Evolutionary conservation across 1,140 invertebrate species (phyloP).

Genomic region (Chlorops oryzae): DNA sequence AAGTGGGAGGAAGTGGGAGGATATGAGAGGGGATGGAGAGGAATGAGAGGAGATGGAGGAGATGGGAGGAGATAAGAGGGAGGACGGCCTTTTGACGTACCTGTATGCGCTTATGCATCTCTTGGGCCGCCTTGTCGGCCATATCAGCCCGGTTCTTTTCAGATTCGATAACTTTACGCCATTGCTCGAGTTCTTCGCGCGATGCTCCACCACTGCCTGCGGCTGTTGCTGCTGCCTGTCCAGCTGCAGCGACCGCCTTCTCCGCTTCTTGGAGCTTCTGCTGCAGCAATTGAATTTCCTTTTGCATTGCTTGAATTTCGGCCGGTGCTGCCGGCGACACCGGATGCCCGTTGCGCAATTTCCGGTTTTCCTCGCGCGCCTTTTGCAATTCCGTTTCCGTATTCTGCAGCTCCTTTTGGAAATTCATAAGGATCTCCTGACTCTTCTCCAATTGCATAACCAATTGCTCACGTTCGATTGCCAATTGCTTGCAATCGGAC

Average conservation of each 20-base stretch:
- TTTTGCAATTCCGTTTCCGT: constrained; percentile 75
- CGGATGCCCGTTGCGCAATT: constrained; percentile 53
- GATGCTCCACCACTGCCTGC: constrained; percentile 47
- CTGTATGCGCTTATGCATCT: constrained; percentile 73
- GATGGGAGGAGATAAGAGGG: neutral
- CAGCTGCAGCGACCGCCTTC: constrained; percentile 49
- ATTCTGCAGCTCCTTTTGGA: constrained; percentile 80
- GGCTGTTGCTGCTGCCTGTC: constrained; percentile 52
- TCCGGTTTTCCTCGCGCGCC: constrained; percentile 71
- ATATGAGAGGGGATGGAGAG: neutral
- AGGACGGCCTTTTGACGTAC: constrained; percentile 26
- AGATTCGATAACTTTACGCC: constrained; percentile 68
- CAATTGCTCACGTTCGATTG: constrained; percentile 77
- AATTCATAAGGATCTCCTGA: constrained; percentile 86
- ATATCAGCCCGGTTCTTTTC: constrained; percentile 65
- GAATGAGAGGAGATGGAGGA: neutral
- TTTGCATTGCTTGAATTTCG: constrained; percentile 53
- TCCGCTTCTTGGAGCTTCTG: constrained; percentile 58
- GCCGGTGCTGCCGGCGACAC: constrained; percentile 43
- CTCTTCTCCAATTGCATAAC: constrained; percentile 85
- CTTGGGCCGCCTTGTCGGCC: constrained; percentile 61
- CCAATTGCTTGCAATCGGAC: constrained; percentile 75
- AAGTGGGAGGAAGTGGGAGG: neutral
- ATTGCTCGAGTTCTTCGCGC: constrained; percentile 65
- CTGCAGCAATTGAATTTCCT: constrained; percentile 48